Conservation (phyloP, 1,140 invertebrate genomes). For the Zophobas atratus region DNA sequence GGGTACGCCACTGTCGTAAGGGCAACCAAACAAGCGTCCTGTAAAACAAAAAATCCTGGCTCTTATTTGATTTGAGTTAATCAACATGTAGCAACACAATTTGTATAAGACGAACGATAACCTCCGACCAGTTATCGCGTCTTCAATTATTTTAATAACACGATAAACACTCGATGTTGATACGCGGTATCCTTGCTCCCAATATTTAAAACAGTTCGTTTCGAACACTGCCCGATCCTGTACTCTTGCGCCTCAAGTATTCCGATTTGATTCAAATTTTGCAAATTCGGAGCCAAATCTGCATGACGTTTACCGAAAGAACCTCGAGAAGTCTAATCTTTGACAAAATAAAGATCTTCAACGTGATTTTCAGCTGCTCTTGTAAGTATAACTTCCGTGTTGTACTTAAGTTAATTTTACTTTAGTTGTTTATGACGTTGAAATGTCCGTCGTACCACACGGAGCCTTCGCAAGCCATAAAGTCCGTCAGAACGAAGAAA, state of each 20-base stretch:
- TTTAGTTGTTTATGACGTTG: background rate
- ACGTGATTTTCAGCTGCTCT: background rate
- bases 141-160: background rate
- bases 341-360: background rate
- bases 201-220: background rate
- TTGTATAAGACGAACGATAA: constrained; percentile 13
- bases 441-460: constrained; percentile 73
- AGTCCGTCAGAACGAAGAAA: constrained; percentile 69
- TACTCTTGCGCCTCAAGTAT: background rate
- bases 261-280: background rate
- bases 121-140: constrained; percentile 20
- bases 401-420: background rate
- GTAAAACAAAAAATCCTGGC: background rate
- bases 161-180: constrained; percentile 14
- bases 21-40: no score
- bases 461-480: constrained; percentile 72
- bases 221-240: background rate
- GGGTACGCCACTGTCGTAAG: background rate
- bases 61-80: background rate
- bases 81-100: constrained; percentile 17
- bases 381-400: background rate
- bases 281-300: background rate
- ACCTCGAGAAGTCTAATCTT: background rate
- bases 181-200: background rate
- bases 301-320: background rate